Evolutionary conservation across 2,797 vertebrate genomes (phyloP), one percentile per base, ranked within the genome.

Genomic region (Rhyacichthys aspro): DNA sequence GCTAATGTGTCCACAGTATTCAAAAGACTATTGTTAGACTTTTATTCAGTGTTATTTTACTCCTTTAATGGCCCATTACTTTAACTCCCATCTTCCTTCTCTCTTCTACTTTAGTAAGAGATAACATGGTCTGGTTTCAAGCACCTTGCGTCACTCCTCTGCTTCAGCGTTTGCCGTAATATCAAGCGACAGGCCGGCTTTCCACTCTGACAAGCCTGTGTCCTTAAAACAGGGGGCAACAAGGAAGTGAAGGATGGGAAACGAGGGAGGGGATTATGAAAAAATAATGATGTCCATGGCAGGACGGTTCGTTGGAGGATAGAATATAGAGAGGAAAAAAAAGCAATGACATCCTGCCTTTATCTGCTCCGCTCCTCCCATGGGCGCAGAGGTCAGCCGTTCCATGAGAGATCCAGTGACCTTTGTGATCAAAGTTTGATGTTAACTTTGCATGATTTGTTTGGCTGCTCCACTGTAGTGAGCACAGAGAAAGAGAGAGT

Each of bases 401-500:
- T 82, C 70, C 49, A 43, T 45, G 58, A 81, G 72, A 59, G 77
- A 85, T 86, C 74, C 60, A 7, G 61, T 81, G 84, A 86, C 87
- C 86, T 88, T 84, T 81, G 46, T 67, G 79, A 78, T 72, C 46
- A 43, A 84, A 87, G 72, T 77, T 78, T 90, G 81, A 87, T 70
- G 84, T 78, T 87, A 82, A 87, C 70, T 77, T 82, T 81, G 74
- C 78, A 61, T 75, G 83, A 86, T 87, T 82, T 81, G 82, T 82
- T 83, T 79, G 72, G 73, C 76, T 60, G 60, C 75, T 67, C 46
- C 33, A 15, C 69, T 58, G 68, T 60, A 52, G 59, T 36, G 59
- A 52, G 66, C 54, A 63, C 18, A 66, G 54, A 67, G 59, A 74
- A 19, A 56, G 66, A 61, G 69, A 58, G 43, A 41, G 65, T 53